These are phyloP conservation scores for Magallana gigas DNA, from an alignment of 1,140 invertebrate genomes.

Conservation along the genomic window DNA sequence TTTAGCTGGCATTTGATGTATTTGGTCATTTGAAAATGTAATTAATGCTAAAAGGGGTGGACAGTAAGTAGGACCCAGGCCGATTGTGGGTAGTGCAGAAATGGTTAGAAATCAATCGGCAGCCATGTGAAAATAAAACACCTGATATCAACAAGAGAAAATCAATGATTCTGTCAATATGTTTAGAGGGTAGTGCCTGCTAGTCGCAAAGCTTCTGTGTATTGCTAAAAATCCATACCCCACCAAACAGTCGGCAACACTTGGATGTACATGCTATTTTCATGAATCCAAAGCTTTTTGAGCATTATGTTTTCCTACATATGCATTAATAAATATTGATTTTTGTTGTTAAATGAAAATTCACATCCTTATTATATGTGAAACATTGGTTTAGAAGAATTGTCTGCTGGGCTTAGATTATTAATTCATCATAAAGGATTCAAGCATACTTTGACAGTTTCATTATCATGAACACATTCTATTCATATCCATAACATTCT, in stretches of 20 bases:
- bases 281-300: background rate
- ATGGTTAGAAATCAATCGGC: constrained; percentile 19
- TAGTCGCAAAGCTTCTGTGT: constrained; percentile 13
- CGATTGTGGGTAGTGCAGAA: background rate
- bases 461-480: too few relatives aligned
- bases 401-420: too few relatives aligned
- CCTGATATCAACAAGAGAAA: constrained; percentile 32
- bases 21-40: too few relatives aligned
- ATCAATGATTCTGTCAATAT: constrained; percentile 9
- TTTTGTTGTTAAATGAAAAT: background rate
- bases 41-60: too few relatives aligned
- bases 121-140: constrained; percentile 31
- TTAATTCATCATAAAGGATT: too few relatives aligned
- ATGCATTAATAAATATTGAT: constrained; percentile 13
- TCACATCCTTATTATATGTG: background rate
- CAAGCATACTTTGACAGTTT: too few relatives aligned
- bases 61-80: background rate
- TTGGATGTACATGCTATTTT: background rate
- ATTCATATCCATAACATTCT: too few relatives aligned
- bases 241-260: background rate
- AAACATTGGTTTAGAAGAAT: too few relatives aligned
- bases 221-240: constrained; percentile 33
- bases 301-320: background rate
- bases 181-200: constrained; percentile 1
- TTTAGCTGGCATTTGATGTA: too few relatives aligned